A percentile compares a stretch with the other conserved stretches of the same genome.
phyloP scores from a whole-genome alignment of 1,140 invertebrate genomes.

The Ostrea denselamellosa region DNA sequence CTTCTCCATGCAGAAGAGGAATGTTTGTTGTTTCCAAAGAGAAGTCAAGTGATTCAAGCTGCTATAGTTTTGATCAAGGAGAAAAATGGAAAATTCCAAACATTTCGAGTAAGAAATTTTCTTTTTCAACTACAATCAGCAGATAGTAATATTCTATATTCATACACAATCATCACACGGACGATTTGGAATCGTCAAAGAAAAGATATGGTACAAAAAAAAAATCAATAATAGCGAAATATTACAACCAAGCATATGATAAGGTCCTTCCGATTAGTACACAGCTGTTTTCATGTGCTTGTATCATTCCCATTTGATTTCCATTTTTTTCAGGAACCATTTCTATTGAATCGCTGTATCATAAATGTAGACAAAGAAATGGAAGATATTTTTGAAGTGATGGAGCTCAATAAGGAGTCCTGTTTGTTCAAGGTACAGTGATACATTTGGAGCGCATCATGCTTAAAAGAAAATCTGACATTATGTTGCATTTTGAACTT shows the following conservation, averaged over 20 bases:
- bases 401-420: conserved; percentile 95
- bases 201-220: too few species aligned
- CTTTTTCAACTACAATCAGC: background rate
- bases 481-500: background rate
- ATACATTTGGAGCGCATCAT: background rate
- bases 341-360: conserved; percentile 93
- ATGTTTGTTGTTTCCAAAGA: conserved; percentile 82
- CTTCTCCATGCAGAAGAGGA: conserved; percentile 74
- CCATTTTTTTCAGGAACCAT: conserved; percentile 85
- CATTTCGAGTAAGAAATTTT: conserved; percentile 84
- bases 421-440: conserved; percentile 93
- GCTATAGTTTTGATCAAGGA: conserved; percentile 92
- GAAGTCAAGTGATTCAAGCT: conserved; percentile 90
- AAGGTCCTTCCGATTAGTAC: too few species aligned
- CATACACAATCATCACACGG: too few species aligned
- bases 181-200: too few species aligned
- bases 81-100: conserved; percentile 91
- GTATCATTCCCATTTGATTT: background rate
- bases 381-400: conserved; percentile 96
- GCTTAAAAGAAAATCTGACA: background rate
- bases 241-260: too few species aligned
- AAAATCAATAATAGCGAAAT: too few species aligned
- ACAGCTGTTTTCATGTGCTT: too few species aligned
- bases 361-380: conserved; percentile 89
- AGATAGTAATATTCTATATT: too few species aligned